These are phyloP conservation scores for Cheilosia variabilis DNA, from an alignment of 2,888 invertebrate genomes.

Conservation along the genomic window DNA sequence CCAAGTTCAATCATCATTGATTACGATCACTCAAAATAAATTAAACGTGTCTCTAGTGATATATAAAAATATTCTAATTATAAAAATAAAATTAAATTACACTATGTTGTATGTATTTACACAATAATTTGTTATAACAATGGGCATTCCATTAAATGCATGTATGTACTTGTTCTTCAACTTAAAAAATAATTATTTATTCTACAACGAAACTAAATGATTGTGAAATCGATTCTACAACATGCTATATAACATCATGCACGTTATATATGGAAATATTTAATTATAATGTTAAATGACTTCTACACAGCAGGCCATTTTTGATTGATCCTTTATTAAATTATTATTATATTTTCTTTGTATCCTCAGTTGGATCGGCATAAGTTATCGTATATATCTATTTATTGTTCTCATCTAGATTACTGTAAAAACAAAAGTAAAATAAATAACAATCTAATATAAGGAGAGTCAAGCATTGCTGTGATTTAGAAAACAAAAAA, in stretches of 20 bases:
- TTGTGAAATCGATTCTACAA: constrained; percentile 56
- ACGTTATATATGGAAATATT: constrained; percentile 51
- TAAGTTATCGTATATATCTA: constrained; percentile 20
- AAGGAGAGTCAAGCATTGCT: constrained; percentile 50
- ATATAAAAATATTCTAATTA: constrained; percentile 66
- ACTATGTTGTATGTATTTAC: constrained; percentile 65
- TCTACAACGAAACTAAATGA: constrained; percentile 46
- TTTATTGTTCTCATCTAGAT: constrained; percentile 52
- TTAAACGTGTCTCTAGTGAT: constrained; percentile 49
- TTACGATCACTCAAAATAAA: constrained; percentile 44
- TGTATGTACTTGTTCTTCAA: constrained; percentile 28
- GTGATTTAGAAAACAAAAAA: constrained; percentile 36
- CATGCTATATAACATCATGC: constrained; percentile 76
- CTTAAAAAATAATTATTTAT: constrained; percentile 11
- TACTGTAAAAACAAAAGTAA: constrained; percentile 15
- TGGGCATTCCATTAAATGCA: constrained; percentile 47
- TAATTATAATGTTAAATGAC: constrained; percentile 47
- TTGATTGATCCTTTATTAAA: constrained; percentile 45
- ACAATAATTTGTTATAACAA: constrained; percentile 29
- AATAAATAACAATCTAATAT: constrained; percentile 32
- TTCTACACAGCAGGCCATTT: constrained; percentile 61
- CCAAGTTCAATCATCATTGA: constrained; percentile 25
- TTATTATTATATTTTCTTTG: constrained; percentile 1
- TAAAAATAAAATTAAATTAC: constrained; percentile 67
- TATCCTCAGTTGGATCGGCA: constrained; percentile 29